These are phyloP conservation scores for Catharus ustulatus DNA, from an alignment of 2,797 vertebrate species.

Conservation along the genomic window DNA sequence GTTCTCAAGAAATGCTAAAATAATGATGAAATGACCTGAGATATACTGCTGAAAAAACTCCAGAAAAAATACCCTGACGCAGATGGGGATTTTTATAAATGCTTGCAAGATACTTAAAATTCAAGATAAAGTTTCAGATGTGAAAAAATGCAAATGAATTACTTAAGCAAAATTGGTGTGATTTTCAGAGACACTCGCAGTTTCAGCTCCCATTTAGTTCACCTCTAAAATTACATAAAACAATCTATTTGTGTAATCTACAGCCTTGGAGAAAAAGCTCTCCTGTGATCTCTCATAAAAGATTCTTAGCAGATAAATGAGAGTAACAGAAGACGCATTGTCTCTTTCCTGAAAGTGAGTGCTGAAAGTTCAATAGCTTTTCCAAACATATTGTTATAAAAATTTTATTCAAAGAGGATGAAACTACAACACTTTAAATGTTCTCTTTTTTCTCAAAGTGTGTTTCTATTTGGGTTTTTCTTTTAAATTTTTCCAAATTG, in stretches of 20 bases:
- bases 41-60: not conserved
- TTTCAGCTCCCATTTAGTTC: not conserved
- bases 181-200: conserved; percentile 19
- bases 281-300: not conserved
- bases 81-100: not conserved
- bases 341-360: conserved; percentile 4
- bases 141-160: not conserved
- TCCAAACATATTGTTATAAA: not conserved
- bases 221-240: conserved; percentile 14
- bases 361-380: not conserved
- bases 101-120: not conserved
- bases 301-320: not conserved
- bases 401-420: not conserved
- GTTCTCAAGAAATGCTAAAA: not conserved
- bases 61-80: not conserved
- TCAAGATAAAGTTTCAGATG: not conserved
- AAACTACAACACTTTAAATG: not conserved
- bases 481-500: not conserved
- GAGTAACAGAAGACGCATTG: not conserved
- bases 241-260: conserved; percentile 21
- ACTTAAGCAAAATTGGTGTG: not conserved
- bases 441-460: not conserved
- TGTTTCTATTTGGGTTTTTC: not conserved
- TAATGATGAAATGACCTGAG: not conserved
- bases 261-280: not conserved